These are phyloP conservation scores for Flexamia atlantica DNA, from an alignment of 2,888 invertebrate species.

Conservation along the genomic window DNA sequence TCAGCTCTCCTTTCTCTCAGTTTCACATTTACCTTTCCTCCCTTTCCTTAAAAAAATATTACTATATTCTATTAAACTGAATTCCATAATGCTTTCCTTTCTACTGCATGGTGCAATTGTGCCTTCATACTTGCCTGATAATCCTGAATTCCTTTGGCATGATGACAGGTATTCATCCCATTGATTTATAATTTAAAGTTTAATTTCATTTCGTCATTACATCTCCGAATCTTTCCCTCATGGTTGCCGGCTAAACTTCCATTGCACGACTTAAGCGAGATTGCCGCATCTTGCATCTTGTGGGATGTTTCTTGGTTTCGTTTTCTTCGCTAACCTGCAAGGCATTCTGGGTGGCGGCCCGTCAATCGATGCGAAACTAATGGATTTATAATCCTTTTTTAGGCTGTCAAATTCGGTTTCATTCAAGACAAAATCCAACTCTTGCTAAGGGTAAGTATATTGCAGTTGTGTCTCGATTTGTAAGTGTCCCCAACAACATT, in stretches of 20 bases:
- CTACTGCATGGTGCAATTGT: background rate
- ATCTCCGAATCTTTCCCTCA: background rate
- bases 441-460: slow-evolving; percentile 68
- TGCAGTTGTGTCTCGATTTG: background rate
- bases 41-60: background rate
- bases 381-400: slow-evolving; percentile 52
- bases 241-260: background rate
- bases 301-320: slow-evolving; percentile 5
- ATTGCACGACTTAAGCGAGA: slow-evolving; percentile 5
- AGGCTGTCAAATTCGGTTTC: slow-evolving; percentile 69
- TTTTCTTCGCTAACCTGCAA: slow-evolving; percentile 38
- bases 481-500: background rate
- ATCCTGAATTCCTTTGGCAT: background rate
- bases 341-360: slow-evolving; percentile 33
- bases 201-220: slow-evolving; percentile 1
- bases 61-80: background rate
- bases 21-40: background rate
- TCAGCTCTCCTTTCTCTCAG: background rate
- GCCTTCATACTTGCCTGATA: slow-evolving; percentile 7
- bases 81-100: slow-evolving; percentile 20
- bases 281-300: slow-evolving; percentile 4
- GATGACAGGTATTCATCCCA: background rate
- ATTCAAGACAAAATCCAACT: slow-evolving; percentile 69
- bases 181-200: background rate
- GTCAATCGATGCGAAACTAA: background rate